Evolutionary conservation across 2,888 invertebrate species (phyloP).

Genomic region (Amorpha juglandis): DNA sequence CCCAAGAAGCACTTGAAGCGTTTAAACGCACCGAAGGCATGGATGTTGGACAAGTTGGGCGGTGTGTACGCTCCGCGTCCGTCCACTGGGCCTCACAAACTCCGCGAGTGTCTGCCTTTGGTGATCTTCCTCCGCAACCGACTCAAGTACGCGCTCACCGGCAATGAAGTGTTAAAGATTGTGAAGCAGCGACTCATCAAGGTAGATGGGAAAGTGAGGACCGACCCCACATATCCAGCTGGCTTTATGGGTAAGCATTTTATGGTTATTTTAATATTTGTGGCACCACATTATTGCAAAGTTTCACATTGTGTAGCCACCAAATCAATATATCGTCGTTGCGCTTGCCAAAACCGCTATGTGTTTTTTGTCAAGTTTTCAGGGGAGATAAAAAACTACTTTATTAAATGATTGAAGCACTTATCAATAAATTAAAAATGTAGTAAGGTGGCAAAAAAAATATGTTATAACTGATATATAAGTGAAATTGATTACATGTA

Average conservation of each 20-base stretch:
- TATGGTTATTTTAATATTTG: not conserved
- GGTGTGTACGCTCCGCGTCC: slow-evolving; percentile 99
- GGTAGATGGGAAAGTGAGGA: slow-evolving; percentile 99
- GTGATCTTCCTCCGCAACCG: slow-evolving; percentile 98
- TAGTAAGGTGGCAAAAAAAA: too few relatives aligned
- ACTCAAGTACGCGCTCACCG: slow-evolving; percentile 98
- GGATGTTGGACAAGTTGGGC: slow-evolving; percentile 99
- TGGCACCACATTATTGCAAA: not conserved
- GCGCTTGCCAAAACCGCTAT: too few relatives aligned
- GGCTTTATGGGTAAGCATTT: slow-evolving; percentile 98
- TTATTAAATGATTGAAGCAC: too few relatives aligned
- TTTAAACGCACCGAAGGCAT: slow-evolving; percentile 99
- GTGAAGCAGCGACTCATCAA: slow-evolving; percentile 99
- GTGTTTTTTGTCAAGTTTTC: too few relatives aligned
- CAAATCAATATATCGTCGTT: too few relatives aligned
- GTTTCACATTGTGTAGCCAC: not conserved
- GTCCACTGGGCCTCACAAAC: slow-evolving; percentile 98
- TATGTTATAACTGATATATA: too few relatives aligned
- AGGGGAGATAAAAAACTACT: too few relatives aligned
- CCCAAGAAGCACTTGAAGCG: slow-evolving; percentile 99
- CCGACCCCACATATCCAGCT: slow-evolving; percentile 98
- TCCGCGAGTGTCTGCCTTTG: slow-evolving; percentile 97
- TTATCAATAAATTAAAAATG: too few relatives aligned
- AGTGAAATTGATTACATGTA: too few relatives aligned
- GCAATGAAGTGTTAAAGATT: slow-evolving; percentile 98